phyloP scores from a whole-genome alignment of 2,888 invertebrate genomes.

The Platerodrilus igneus region DNA sequence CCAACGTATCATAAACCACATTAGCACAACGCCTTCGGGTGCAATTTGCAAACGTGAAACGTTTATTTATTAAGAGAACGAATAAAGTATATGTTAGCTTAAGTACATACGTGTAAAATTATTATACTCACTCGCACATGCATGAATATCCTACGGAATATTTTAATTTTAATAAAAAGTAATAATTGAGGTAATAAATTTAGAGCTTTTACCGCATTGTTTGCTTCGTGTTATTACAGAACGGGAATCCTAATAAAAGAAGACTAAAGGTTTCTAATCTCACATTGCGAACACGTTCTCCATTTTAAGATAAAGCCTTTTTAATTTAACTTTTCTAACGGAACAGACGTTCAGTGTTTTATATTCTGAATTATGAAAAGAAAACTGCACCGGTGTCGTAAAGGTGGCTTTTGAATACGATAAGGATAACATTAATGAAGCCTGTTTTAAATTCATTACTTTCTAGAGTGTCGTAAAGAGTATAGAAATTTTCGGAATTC shows the following conservation, averaged over 20 bases:
- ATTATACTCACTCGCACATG: slow-evolving; percentile 17
- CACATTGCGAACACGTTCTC: slow-evolving; percentile 29
- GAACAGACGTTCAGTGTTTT: too few relatives aligned
- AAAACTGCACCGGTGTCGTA: too few relatives aligned
- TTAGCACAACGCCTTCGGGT: slow-evolving; percentile 23
- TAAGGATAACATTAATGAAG: too few relatives aligned
- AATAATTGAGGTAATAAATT: slow-evolving; percentile 27
- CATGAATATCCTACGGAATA: slow-evolving; percentile 14
- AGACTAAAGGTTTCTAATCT: slow-evolving; percentile 28
- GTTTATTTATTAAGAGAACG: slow-evolving; percentile 18
- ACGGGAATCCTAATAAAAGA: slow-evolving; percentile 25
- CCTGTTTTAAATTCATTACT: too few relatives aligned
- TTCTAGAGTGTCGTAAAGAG: too few relatives aligned
- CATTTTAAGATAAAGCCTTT: slow-evolving; percentile 30
- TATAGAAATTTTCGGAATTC: too few relatives aligned
- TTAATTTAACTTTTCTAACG: slow-evolving; percentile 30
- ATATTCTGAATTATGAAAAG: too few relatives aligned
- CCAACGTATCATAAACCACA: slow-evolving; percentile 21
- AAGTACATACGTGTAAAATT: too few relatives aligned
- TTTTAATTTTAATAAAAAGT: too few relatives aligned
- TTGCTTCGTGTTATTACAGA: slow-evolving; percentile 15
- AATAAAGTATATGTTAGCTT: slow-evolving; percentile 17
- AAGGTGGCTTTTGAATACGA: too few relatives aligned
- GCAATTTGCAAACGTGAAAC: slow-evolving; percentile 19
- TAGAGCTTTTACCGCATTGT: slow-evolving; percentile 12